These are phyloP conservation scores for Chelon auratus DNA, from an alignment of 2,797 vertebrate genomes.

Conservation along the genomic window DNA sequence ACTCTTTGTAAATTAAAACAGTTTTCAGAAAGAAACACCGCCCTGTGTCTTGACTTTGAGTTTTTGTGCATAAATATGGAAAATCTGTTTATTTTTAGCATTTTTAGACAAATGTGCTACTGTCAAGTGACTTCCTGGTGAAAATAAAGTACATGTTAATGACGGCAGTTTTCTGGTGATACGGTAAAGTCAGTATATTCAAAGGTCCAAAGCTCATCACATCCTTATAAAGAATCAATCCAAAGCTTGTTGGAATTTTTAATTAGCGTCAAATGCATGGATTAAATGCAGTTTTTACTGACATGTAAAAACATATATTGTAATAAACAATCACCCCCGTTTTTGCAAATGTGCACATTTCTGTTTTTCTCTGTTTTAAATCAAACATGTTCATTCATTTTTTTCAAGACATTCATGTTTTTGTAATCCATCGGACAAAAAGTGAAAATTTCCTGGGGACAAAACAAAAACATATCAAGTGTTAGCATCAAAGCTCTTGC, in stretches of 20 bases:
- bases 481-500: constrained; percentile 4
- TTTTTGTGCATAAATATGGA: background rate
- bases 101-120: no score
- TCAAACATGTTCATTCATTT: background rate
- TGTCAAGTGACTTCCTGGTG: no score
- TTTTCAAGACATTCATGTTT: background rate
- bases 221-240: no score
- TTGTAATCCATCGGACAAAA: background rate
- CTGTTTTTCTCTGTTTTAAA: background rate
- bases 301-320: no score
- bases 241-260: no score
- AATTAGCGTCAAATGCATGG: no score
- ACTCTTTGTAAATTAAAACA: constrained; percentile 82
- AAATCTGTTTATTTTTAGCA: background rate
- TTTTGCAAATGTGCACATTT: background rate
- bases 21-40: constrained; percentile 62
- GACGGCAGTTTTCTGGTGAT: no score
- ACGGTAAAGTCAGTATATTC: no score
- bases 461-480: background rate
- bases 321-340: background rate
- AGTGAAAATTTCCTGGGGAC: background rate
- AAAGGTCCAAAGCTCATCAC: no score
- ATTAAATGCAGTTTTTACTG: no score
- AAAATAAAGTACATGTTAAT: no score
- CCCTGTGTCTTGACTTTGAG: constrained; percentile 30